Base-by-base conservation (phyloP, 2,113 vertebrate species). In the Herpailurus yagouaroundi region DNA sequence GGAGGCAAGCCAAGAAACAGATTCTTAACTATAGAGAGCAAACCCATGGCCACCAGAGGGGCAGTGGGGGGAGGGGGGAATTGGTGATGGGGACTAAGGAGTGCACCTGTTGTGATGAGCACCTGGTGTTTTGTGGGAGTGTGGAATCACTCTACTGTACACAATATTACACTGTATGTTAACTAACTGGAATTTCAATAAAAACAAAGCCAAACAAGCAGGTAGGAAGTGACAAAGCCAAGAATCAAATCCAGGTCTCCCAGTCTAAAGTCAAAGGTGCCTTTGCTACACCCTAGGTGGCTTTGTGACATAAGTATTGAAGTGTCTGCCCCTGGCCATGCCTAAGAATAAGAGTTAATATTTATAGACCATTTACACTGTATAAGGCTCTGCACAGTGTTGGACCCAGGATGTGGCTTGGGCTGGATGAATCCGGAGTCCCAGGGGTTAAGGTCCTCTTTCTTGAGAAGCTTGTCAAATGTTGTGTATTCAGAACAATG, bases 311-410 rank as follows among this genome's bases (percentile, higher is more conserved):
- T 11, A 50, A 55, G 12, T 3, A 89, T 71, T 69, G 2, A 25
- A 27, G 1, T 19, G 14, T 4, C 4, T 18, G 23, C 36, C 79
- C 48, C 55, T 55, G 11, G 0, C 4, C 4, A 4, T 63, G 4
- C 9, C 11, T 4, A 71, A 27, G 45, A n/a, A 48, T 18, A 15
- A 6, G 16, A 38, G 16, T 60, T 27, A 36, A 11, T 27, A 31
- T 25, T 33, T 27, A 31, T 3, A 16, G 18, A 12, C 27, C 7
- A 48, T 23, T 57, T 31, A 21, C 10, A n/a, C 19, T 41, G 57
- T 64, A 7, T 1, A 71, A 73, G 38, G 6, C 16, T 31, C 12
- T 66, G 7, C 21, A 33, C 76, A 91, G 3, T 38, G n/a, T 29
- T n/a, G 25, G 52, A n/a, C 68, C 25, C 12, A 16, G 38, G 27